phyloP scores from a whole-genome alignment of 2,797 vertebrate genomes.

The Crenuchus spilurus region DNA sequence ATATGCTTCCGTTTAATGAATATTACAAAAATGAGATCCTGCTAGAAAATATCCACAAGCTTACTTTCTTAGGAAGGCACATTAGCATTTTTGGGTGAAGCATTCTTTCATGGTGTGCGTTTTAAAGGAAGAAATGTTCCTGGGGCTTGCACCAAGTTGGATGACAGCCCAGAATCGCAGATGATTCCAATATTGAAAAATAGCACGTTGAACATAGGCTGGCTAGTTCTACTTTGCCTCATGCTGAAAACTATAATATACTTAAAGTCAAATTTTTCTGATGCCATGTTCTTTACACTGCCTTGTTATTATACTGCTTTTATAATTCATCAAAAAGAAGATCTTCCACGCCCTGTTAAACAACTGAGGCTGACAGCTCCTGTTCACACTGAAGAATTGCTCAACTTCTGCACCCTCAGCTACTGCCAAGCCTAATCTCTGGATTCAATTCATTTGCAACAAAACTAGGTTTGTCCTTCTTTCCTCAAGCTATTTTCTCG shows the following conservation, averaged over 20 bases:
- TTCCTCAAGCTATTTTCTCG: neutral
- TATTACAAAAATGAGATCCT: neutral
- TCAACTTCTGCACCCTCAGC: neutral
- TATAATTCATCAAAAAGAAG: neutral
- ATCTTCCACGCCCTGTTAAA: neutral
- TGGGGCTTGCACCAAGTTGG: neutral
- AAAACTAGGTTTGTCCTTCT: neutral
- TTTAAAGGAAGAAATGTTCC: conserved; percentile 10
- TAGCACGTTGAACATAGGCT: neutral
- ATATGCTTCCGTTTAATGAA: neutral
- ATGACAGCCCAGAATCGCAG: neutral
- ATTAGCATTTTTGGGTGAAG: neutral
- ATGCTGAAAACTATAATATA: neutral
- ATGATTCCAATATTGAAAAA: conserved; percentile 21
- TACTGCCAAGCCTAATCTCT: neutral
- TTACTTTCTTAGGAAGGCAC: neutral
- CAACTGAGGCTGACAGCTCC: neutral
- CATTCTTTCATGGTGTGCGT: conserved; percentile 11
- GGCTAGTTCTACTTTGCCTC: neutral
- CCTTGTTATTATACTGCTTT: neutral
- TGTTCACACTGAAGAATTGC: neutral
- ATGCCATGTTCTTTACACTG: neutral
- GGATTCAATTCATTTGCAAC: neutral
- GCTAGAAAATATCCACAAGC: no score
- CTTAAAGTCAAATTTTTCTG: neutral